A percentile compares a stretch with the other conserved stretches of the same genome.
phyloP scores from a whole-genome alignment of 2,113 vertebrate genomes.

The Oreochromis aureus region DNA sequence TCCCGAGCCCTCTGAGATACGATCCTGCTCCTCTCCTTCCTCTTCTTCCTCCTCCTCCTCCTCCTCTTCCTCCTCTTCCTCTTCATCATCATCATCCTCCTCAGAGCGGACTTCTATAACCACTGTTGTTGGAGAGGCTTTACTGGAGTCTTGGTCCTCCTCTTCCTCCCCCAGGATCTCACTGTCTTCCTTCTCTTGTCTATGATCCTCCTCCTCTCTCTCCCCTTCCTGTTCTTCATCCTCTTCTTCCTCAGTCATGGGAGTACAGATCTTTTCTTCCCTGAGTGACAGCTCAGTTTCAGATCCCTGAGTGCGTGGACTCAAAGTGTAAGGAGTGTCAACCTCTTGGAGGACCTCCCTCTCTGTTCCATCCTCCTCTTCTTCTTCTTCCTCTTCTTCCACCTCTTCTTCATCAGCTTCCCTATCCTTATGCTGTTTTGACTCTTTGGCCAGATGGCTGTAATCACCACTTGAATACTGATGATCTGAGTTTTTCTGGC shows the following conservation, averaged over 20 bases:
- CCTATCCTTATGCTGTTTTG: conserved; percentile 51
- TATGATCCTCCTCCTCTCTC: not conserved
- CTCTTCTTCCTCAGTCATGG: conserved; percentile 55
- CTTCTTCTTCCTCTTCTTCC: conserved; percentile 33
- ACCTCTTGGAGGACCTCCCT: conserved; percentile 36
- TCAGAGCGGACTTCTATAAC: conserved; percentile 61
- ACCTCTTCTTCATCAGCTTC: conserved; percentile 51
- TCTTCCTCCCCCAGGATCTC: conserved; percentile 58
- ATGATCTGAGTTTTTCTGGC: conserved; percentile 72
- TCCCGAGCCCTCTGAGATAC: conserved; percentile 80
- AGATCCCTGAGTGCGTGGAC: conserved; percentile 62
- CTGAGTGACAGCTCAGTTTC: conserved; percentile 45
- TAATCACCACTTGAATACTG: conserved; percentile 76
- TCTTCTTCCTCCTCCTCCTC: conserved; percentile 74
- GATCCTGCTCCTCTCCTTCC: conserved; percentile 71
- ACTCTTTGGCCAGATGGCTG: conserved; percentile 63
- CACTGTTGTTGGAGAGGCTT: conserved; percentile 50
- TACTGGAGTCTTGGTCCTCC: conserved; percentile 50
- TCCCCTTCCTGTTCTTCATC: conserved; percentile 23
- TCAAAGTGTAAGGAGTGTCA: conserved; percentile 23
- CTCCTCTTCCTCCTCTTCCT: not conserved
- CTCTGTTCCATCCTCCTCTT: conserved; percentile 23
- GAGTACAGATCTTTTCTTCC: conserved; percentile 49
- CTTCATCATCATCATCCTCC: conserved; percentile 27
- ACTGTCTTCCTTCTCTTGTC: not conserved